Conservation (phyloP, 2,888 invertebrate genomes). For the Andrena marginata region DNA sequence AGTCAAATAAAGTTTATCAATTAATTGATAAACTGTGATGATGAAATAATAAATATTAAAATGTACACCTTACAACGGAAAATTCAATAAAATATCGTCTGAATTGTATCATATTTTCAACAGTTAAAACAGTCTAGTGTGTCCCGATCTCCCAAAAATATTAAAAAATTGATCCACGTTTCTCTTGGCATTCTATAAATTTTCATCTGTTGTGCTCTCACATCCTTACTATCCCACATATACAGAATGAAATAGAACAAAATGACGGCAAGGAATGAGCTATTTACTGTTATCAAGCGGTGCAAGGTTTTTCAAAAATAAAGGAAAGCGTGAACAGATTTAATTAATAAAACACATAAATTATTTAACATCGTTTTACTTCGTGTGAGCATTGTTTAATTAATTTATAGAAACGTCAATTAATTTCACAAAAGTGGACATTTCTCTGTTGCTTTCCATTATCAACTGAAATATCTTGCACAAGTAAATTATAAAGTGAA, state of each 20-base stretch:
- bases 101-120: no score
- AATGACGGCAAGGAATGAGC: neutral
- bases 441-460: neutral
- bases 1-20: no score
- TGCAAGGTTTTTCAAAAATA: conserved; percentile 2
- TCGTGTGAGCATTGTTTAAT: no score
- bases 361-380: neutral
- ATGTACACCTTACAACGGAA: no score
- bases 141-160: no score
- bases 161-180: conserved; percentile 6
- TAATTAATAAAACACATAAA: neutral
- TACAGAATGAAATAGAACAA: conserved; percentile 11
- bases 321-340: neutral
- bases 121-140: no score
- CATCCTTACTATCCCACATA: conserved; percentile 39
- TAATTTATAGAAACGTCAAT: no score
- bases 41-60: no score
- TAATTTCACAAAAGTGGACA: no score
- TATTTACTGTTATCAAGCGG: conserved; percentile 6
- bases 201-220: conserved; percentile 30
- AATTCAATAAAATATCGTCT: no score
- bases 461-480: conserved; percentile 35
- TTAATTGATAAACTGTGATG: neutral
- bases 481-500: conserved; percentile 14
- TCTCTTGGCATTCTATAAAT: conserved; percentile 16